These are phyloP conservation scores for Pseudochirops cupreus DNA, from an alignment of 2,797 vertebrate genomes.

Conservation along the genomic window DNA sequence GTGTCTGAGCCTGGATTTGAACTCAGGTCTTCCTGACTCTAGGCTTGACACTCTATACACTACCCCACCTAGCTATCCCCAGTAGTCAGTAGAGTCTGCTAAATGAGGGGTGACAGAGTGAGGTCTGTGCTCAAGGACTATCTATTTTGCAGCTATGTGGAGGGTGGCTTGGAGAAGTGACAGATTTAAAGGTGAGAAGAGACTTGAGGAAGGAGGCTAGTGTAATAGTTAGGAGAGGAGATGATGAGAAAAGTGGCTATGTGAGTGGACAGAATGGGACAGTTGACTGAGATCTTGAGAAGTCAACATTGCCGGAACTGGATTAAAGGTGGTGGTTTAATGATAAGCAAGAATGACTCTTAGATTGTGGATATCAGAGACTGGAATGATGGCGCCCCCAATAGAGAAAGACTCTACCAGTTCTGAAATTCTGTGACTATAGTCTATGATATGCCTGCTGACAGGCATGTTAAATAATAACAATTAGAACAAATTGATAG, in stretches of 20 bases:
- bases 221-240: neutral
- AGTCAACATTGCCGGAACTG: neutral
- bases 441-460: neutral
- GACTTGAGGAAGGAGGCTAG: neutral
- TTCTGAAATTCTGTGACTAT: neutral
- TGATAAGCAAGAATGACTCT: neutral
- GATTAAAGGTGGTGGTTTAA: neutral
- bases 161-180: neutral
- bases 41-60: neutral
- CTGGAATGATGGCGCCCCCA: neutral
- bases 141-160: neutral
- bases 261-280: neutral
- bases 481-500: slow-evolving; percentile 56
- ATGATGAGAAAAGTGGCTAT: neutral
- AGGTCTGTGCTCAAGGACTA: neutral
- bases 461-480: slow-evolving; percentile 44
- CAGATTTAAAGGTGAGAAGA: neutral
- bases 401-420: neutral
- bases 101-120: neutral
- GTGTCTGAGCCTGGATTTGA: neutral
- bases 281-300: neutral
- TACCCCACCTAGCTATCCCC: neutral
- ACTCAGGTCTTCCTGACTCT: neutral
- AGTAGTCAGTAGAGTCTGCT: neutral
- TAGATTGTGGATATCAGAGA: neutral